Base-by-base conservation (phyloP, 2,888 invertebrate genomes). In the Ormyrus thymus region DNA sequence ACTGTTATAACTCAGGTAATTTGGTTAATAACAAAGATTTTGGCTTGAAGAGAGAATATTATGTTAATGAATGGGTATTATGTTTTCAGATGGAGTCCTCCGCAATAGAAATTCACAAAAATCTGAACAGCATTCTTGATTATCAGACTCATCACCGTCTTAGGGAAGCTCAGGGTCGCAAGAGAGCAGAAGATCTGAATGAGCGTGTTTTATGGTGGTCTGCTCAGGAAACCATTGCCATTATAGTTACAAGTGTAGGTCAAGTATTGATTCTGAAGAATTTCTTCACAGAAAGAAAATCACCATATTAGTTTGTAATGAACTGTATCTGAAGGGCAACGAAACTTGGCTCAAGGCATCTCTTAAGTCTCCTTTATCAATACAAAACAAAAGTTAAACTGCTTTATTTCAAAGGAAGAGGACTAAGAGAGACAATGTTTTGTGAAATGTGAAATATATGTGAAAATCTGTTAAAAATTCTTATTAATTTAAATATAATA, bases 91-190 rank as follows among this genome's bases (percentile, higher is more conserved):
- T 99, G 95, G 98, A 99, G 91, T 93, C 97, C 6, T 96, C 97
- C 9, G 94, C 97, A 6, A 95, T 96, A 88, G 95, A 95, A 89
- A 95, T 98, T 82, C 98, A 98, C 89, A 96, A 97, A 88, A 94
- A 95, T 81, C 91, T 98, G 68, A 96, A 95, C 86, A 94, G 93
- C 82, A 95, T 98, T 75, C 92, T 97, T 82, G 99, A 99, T 90
- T 96, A 96, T 87, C 99, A 99, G 92, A 99, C 99, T 6, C 98
- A 99, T 91, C 98, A 99, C 91, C 93, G 98, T 79, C 91, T 99
- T 81, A 92, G 97, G 72, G 99, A 99, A 91, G 95, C 98, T 1
- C 97, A 98, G 89, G 96, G 98, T 70, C 94, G 98, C 72, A 98
- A 97, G 87, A 93, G 98, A 79, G 99, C 98, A 0, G 99, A 99